Base-by-base conservation (phyloP, 1,140 invertebrate species). In the Aphis craccivora region DNA sequence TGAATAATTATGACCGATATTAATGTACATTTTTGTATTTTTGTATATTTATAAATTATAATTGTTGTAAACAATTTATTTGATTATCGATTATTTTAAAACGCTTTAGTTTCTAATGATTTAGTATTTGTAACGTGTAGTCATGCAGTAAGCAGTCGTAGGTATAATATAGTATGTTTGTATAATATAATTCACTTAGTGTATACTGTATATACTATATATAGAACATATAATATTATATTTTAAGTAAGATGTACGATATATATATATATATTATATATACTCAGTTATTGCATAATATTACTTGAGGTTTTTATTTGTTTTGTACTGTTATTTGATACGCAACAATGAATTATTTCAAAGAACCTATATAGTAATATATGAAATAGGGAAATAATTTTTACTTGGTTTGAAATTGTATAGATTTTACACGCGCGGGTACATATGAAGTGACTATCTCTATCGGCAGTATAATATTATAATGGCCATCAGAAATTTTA, bases 161-260 rank as follows among this genome's bases (percentile, higher is more conserved):
- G 48, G 30, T 67, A 67, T 67, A 67, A 67, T 67, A 67, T 11
- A 14, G 60, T 14, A n/a, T 14, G 30, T n/a, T 3, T 67, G 60
- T 67, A 76, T 76, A n/a, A 76, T 76, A n/a, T 76, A 76, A 76
- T n/a, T 76, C 60, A 67, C n/a, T n/a, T n/a, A 76, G 60, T 76
- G 5, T 11, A n/a, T n/a, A n/a, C n/a, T n/a, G n/a, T n/a, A n/a
- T n/a, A n/a, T n/a, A n/a, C n/a, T n/a, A n/a, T 76, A 76, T n/a
- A 18, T 76, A n/a, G 30, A 30, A 25, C n/a, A n/a, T 76, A 18
- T 76, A 18, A 76, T 67, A 67, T 14, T n/a, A 67, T 76, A 76
- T 76, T 76, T 76, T 76, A 30, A 76, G 60, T n/a, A 76, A 76
- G 60, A 76, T 30, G 60, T n/a, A n/a, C 30, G 30, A 35, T n/a